Percentiles rank a stretch among this genome's conserved stretches.
Evolutionary conservation across 2,888 invertebrate genomes (phyloP).

Genomic region (Drosophila kanekoi): DNA sequence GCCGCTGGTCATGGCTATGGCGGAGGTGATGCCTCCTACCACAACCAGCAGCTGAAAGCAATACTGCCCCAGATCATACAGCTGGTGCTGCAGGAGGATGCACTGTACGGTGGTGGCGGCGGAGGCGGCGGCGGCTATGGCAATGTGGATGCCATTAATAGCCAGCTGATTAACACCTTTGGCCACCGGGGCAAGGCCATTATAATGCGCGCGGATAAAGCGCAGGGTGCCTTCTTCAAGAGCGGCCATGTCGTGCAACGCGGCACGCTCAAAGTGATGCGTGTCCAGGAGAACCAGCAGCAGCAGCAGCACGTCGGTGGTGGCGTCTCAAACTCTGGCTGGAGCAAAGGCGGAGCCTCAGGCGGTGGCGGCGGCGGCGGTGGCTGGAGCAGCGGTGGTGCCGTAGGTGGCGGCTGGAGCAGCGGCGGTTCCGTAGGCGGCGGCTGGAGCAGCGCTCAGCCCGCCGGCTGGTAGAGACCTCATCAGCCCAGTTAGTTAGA

Average conservation of each 20-base stretch:
- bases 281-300: constrained; percentile 61
- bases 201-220: constrained; percentile 63
- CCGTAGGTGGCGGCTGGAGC: constrained; percentile 29
- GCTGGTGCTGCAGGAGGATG: constrained; percentile 72
- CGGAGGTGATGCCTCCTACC: constrained; percentile 28
- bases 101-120: constrained; percentile 43
- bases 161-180: constrained; percentile 70
- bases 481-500: constrained; percentile 61
- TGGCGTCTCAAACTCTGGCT: constrained; percentile 31
- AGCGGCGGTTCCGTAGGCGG: constrained; percentile 14
- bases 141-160: constrained; percentile 56
- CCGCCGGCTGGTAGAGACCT: constrained; percentile 55
- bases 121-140: constrained; percentile 48
- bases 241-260: constrained; percentile 79
- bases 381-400: constrained; percentile 36
- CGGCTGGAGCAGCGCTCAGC: constrained; percentile 36
- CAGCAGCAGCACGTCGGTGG: constrained; percentile 25
- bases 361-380: constrained; percentile 7
- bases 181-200: constrained; percentile 71
- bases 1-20: constrained; percentile 60
- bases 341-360: not conserved
- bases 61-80: constrained; percentile 81
- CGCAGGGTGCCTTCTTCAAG: constrained; percentile 65
- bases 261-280: constrained; percentile 74
- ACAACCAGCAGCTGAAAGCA: constrained; percentile 56